A percentile compares a stretch with the other conserved stretches of the same genome.
phyloP scores from a whole-genome alignment of 2,797 vertebrate species.

The Salarias fasciatus region DNA sequence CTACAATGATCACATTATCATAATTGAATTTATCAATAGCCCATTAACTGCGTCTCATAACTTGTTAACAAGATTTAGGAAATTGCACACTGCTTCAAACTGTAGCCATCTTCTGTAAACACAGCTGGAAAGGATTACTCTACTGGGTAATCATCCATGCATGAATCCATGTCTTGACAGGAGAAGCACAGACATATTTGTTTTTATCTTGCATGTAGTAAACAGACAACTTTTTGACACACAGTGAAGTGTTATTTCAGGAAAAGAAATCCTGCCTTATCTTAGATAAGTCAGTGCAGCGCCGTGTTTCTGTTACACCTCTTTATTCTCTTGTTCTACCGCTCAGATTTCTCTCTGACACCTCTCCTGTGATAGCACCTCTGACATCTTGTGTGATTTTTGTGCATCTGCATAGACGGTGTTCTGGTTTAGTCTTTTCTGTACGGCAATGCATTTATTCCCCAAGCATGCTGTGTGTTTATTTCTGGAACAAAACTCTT shows the following conservation, averaged over 20 bases:
- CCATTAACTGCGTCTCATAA: too few relatives aligned
- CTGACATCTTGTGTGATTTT: constrained; percentile 27
- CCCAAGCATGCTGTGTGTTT: not conserved
- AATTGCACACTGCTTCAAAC: too few relatives aligned
- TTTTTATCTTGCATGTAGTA: not conserved
- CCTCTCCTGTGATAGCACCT: constrained; percentile 19
- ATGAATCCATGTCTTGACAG: not conserved
- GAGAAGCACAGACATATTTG: not conserved
- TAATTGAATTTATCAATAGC: too few relatives aligned
- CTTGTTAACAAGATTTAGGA: too few relatives aligned
- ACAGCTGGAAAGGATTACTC: too few relatives aligned
- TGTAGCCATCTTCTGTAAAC: too few relatives aligned
- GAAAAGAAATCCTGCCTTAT: constrained; percentile 8
- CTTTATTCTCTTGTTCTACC: constrained; percentile 27
- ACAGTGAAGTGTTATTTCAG: constrained; percentile 4
- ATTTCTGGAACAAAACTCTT: constrained; percentile 14
- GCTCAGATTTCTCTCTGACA: constrained; percentile 23
- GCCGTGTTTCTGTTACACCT: constrained; percentile 16
- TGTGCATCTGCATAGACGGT: constrained; percentile 6
- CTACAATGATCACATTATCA: too few relatives aligned
- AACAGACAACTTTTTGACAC: not conserved
- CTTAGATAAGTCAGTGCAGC: constrained; percentile 12
- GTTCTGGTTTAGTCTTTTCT: not conserved
- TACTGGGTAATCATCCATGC: not conserved
- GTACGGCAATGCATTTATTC: constrained; percentile 16